These are phyloP conservation scores for Pocillopora damicornis DNA, from an alignment of 64 coral and sea anemone genomes.

Conservation along the genomic window DNA sequence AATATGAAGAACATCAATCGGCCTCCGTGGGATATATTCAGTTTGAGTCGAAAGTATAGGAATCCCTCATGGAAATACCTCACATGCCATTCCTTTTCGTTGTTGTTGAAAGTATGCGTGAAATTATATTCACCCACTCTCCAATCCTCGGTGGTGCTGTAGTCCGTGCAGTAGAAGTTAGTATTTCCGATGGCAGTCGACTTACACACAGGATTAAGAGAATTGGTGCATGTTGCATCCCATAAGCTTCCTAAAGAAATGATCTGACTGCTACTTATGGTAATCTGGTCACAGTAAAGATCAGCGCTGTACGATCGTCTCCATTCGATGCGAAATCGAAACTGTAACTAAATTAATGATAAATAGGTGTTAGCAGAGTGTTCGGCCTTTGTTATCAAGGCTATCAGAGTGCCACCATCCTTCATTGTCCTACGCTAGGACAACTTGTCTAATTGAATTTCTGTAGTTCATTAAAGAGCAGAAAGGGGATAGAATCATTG, in stretches of 20 bases:
- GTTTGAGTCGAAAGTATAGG: no score
- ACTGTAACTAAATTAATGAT: background rate
- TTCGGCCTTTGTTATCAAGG: no score
- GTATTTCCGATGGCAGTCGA: background rate
- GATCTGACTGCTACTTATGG: background rate
- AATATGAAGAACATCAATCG: no score
- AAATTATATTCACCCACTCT: constrained; percentile 34
- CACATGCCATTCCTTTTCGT: background rate
- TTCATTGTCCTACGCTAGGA: no score
- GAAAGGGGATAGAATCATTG: no score
- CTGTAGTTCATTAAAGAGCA: no score
- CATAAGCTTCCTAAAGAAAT: constrained; percentile 7
- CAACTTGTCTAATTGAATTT: no score
- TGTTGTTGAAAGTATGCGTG: constrained; percentile 8
- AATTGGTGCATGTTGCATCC: background rate
- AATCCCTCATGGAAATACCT: no score
- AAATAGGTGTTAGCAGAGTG: no score
- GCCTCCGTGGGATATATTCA: no score
- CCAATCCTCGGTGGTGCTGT: constrained; percentile 42
- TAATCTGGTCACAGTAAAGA: constrained; percentile 5
- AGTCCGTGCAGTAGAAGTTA: constrained; percentile 32
- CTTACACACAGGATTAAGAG: background rate
- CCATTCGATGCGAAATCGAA: constrained; percentile 36
- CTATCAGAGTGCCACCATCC: no score
- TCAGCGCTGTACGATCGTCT: background rate